Conservation (phyloP, 2,888 invertebrate genomes). For the Athripsodes cinereus region DNA sequence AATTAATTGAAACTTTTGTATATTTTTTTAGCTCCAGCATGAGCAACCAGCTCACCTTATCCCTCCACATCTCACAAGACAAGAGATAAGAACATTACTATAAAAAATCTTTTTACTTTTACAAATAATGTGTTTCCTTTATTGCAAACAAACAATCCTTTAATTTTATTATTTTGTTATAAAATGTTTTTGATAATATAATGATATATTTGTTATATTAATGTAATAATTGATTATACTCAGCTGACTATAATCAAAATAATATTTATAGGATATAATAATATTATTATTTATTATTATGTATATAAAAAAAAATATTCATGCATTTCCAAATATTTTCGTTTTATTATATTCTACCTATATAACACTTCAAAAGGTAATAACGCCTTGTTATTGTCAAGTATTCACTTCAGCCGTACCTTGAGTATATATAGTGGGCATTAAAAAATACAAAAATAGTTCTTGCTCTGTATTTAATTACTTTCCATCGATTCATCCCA, state of each 20-base stretch:
- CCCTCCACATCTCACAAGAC: not conserved
- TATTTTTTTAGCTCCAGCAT: not conserved
- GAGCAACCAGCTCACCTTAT: not conserved
- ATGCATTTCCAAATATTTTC: not conserved
- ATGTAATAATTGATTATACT: not conserved
- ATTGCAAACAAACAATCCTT: not conserved
- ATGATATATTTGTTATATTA: too few species aligned
- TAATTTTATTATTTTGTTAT: not conserved
- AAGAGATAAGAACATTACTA: not conserved
- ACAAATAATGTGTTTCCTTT: not conserved
- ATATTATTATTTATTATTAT: not conserved
- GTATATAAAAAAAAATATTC: not conserved
- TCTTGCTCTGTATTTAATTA: too few species aligned
- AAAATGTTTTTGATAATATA: too few species aligned
- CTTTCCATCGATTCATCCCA: too few species aligned
- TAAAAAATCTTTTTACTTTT: slow-evolving; percentile 1
- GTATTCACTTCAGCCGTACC: too few species aligned
- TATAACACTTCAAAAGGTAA: too few species aligned
- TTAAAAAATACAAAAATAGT: too few species aligned
- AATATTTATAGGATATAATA: not conserved
- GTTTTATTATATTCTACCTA: too few species aligned
- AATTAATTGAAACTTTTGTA: not conserved
- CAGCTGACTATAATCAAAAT: slow-evolving; percentile 1
- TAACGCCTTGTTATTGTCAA: too few species aligned
- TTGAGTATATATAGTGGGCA: too few species aligned